Conservation (phyloP, 2,888 invertebrate species). For the Parnassius mnemosyne region DNA sequence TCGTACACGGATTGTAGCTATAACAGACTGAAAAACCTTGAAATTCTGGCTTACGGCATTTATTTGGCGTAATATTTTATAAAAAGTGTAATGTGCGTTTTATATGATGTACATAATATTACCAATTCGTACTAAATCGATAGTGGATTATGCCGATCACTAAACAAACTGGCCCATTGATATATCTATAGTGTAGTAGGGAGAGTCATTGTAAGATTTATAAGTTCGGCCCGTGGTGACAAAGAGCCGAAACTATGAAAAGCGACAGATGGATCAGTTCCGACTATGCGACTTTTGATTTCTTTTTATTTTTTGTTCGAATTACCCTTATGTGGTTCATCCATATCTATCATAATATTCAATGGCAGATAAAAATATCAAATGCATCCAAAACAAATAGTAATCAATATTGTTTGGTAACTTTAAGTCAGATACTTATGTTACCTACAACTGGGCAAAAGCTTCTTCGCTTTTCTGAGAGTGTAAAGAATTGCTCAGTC, state of each 20-base stretch:
- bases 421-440: too few species aligned
- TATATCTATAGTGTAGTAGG: constrained; percentile 52
- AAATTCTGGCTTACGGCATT: too few species aligned
- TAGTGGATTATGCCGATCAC: constrained; percentile 57
- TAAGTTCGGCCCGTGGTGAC: constrained; percentile 56
- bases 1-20: too few species aligned
- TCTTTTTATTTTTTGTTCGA: constrained; percentile 24
- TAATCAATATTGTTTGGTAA: too few species aligned
- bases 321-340: neutral
- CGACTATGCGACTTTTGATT: constrained; percentile 39
- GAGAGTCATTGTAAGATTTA: constrained; percentile 67
- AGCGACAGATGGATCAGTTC: constrained; percentile 49
- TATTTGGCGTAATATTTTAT: too few species aligned
- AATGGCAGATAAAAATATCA: neutral
- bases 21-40: too few species aligned
- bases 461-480: too few species aligned
- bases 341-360: constrained; percentile 17
- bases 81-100: too few species aligned
- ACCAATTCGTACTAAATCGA: constrained; percentile 48
- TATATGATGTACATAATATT: too few species aligned
- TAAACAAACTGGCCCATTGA: constrained; percentile 60
- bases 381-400: neutral
- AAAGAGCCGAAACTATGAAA: constrained; percentile 54
- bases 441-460: too few species aligned
- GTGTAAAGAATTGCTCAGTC: too few species aligned